phyloP scores from a whole-genome alignment of 1,140 invertebrate genomes.

The Listronotus bonariensis region DNA sequence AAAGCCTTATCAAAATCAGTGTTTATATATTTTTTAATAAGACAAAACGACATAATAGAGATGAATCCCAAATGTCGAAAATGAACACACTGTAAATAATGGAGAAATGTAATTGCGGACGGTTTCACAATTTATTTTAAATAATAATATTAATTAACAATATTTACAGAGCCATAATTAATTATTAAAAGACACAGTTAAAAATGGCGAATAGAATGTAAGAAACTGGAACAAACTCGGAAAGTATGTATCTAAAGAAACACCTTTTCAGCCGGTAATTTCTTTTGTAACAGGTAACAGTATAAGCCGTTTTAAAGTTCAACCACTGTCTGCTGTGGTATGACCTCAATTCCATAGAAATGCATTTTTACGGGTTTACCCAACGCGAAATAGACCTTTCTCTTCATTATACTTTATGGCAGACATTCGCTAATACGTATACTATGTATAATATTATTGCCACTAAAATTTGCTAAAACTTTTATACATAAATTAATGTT shows the following conservation, averaged over 20 bases:
- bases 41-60: no score
- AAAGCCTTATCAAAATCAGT: no score
- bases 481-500: no score
- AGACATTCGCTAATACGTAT: neutral
- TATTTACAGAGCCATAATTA: neutral
- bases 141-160: no score
- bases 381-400: slow-evolving; percentile 29
- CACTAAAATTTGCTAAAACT: no score
- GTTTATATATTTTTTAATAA: no score
- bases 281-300: slow-evolving; percentile 26
- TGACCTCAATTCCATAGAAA: slow-evolving; percentile 30
- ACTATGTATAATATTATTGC: no score
- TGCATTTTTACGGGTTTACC: slow-evolving; percentile 27
- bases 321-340: slow-evolving; percentile 27
- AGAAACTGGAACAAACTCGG: slow-evolving; percentile 1
- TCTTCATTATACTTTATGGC: slow-evolving; percentile 11
- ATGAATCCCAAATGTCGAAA: no score
- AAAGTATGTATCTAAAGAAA: slow-evolving; percentile 7
- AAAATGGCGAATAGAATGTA: neutral
- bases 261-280: slow-evolving; percentile 13
- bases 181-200: neutral
- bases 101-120: no score
- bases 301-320: slow-evolving; percentile 27
- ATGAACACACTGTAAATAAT: no score
- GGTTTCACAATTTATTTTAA: no score